Conservation (phyloP, 2,113 vertebrate species). For the Daubentonia madagascariensis region DNA sequence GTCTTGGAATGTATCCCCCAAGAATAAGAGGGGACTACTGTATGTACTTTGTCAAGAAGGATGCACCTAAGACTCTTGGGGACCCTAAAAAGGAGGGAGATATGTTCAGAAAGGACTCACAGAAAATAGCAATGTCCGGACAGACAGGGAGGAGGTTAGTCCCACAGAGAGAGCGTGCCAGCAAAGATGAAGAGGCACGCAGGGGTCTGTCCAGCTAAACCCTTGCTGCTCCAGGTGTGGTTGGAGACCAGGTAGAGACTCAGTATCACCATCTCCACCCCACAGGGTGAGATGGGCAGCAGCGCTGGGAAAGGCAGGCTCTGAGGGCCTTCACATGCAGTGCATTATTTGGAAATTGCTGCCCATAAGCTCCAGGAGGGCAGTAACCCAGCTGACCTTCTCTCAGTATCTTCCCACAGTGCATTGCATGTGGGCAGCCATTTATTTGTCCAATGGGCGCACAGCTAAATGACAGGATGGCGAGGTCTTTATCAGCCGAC, state of each 20-base stretch:
- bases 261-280: rapidly evolving
- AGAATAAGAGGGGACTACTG: neutral
- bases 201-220: neutral
- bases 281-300: rapidly evolving
- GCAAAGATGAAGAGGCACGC: rapidly evolving
- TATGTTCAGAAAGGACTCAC: neutral
- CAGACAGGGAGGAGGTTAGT: neutral
- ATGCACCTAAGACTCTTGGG: neutral
- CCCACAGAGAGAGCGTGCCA: neutral
- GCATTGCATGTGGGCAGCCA: rapidly evolving
- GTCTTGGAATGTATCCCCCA: neutral
- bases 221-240: neutral
- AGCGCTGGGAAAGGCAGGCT: neutral
- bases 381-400: rapidly evolving
- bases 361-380: rapidly evolving
- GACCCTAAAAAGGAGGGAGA: neutral
- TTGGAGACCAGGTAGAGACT: rapidly evolving
- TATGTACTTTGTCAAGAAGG: neutral
- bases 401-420: neutral
- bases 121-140: neutral
- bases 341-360: neutral
- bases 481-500: neutral
- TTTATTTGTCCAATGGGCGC: rapidly evolving
- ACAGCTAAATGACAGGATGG: neutral
- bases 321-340: rapidly evolving